Base-by-base conservation (phyloP, 2,797 vertebrate genomes). In the Sebastiscus tertius region DNA sequence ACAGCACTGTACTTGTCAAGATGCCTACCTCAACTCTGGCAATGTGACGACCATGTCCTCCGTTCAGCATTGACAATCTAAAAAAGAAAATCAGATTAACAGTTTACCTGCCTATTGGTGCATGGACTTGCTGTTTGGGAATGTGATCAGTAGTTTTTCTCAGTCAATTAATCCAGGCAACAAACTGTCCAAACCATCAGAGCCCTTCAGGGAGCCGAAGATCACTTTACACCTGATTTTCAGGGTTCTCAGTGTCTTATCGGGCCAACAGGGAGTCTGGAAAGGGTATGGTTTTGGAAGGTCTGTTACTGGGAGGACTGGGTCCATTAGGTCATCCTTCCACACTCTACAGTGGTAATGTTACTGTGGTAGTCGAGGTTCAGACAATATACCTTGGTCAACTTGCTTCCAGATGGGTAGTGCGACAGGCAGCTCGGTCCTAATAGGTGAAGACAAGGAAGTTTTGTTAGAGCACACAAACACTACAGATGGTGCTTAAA, bases 231-330 rank as follows among this genome's bases (percentile, higher is more conserved):
- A 79, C 34, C 62, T 39, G 11, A 26, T 8, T 14, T 67, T 7
- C 27, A 58, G 54, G 74, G 34, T 76, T 60, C 54, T 67, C 52
- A 27, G 63, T 60, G 55, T 76, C 54, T 31, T 46, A 22, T 20
- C 26, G 27, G 74, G 55, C 64, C 36, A 33, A 33, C 10, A 10
- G 16, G 29, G n/a, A 10, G 3, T 36, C 22, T 33, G 20, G 6
- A n/a, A 4, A 4, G 14, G 39, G 39, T 42, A 16, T 42, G 39
- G 39, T 42, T 29, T 8, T 24, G 22, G 61, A n/a, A 10, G 14
- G 34, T 33, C 18, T 62, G 14, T 6, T 12, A 26, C 29, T n/a
- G 4, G 36, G 36, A 55, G 4, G 4, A 58, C 42, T 46, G 42
- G 42, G 16, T 46, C 16, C 42, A 46, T 46, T 16, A 42, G 6